Base-by-base conservation (phyloP, 2,113 vertebrate genomes). In the Oriolus oriolus region DNA sequence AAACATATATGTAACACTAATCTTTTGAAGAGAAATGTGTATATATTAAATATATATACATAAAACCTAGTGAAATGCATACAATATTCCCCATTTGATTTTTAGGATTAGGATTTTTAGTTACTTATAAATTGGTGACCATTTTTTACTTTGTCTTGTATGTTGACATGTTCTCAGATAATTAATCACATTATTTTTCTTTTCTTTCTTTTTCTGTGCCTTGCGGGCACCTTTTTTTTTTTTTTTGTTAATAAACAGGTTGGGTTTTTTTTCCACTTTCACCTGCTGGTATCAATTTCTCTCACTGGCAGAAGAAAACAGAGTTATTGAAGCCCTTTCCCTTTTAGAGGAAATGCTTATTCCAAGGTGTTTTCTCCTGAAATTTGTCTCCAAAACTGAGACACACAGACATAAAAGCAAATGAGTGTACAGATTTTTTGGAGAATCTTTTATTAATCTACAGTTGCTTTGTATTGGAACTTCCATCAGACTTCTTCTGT, bases 131-230 rank as follows among this genome's bases (percentile, higher is more conserved):
- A 60, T 50, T 0, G 0, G 7, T 52, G 15, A 5, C 5, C 44
- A 6, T 52, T 68, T 88, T 41, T 73, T 53, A 50, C 31, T 61
- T 54, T 54, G 9, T 54, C 94, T 87, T 64, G 5, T 83, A 33
- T 57, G 49, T 70, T 96, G n/a, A 52, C 16, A 7, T 54, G 35
- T 88, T 90, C 5, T 19, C 69, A 81, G 50, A 70, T 91, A 78
- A 93, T 91, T 89, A 90, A 78, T 61, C 31, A 22, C 2, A 22
- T 82, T 93, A 45, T 93, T 94, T 95, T 94, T 94, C n/a, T n/a
- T n/a, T n/a, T n/a, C n/a, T n/a, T n/a, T n/a, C n/a, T 41, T 52
- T 17, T 28, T 52, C 26, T 28, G 26, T 52, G 26, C 50, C 50
- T 52, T 52, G 26, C 8, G 26, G 24, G 24, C 50, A 52, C 15